Conservation (phyloP, 30 jellyfish, hydroid and myxozoan species). For the Haliclystus octoradiatus region DNA sequence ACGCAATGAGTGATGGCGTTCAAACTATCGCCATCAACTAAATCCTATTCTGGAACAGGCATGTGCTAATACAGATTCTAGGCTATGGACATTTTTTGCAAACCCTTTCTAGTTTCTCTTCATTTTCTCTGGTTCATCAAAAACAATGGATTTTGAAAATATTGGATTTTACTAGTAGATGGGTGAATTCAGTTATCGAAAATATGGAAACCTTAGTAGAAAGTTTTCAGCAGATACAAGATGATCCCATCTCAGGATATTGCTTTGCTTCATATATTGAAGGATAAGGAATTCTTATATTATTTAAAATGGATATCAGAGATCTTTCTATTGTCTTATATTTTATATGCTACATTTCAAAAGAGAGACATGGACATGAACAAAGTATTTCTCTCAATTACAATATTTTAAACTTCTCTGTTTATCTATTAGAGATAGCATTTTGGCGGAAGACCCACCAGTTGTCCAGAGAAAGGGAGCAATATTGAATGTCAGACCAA, state of each 20-base stretch:
- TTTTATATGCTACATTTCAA: conserved; percentile 31
- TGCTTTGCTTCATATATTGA: conserved; percentile 18
- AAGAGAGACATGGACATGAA: conserved; percentile 29
- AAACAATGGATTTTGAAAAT: background rate
- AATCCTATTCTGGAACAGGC: conserved; percentile 24
- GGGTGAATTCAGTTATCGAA: conserved; percentile 23
- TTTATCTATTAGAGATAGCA: background rate
- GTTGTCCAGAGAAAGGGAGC: background rate
- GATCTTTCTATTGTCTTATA: conserved; percentile 23
- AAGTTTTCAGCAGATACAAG: conserved; percentile 4
- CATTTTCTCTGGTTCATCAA: background rate
- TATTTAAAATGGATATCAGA: conserved; percentile 11
- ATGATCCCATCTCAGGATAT: conserved; percentile 29
- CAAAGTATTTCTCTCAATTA: conserved; percentile 5
- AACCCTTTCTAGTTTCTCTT: background rate
- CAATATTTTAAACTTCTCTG: background rate
- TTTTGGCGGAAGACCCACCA: background rate
- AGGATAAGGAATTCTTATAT: conserved; percentile 22
- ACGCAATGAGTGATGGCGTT: conserved; percentile 34
- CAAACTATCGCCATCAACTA: conserved; percentile 50
- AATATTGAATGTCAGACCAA: background rate
- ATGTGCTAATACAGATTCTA: background rate
- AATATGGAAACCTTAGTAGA: background rate
- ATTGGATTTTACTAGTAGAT: conserved; percentile 27
- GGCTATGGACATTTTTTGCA: conserved; percentile 17